Evolutionary conservation across 2,888 invertebrate species (phyloP), one percentile per base, ranked within the genome.

Genomic region (Lasioglossum vierecki): DNA sequence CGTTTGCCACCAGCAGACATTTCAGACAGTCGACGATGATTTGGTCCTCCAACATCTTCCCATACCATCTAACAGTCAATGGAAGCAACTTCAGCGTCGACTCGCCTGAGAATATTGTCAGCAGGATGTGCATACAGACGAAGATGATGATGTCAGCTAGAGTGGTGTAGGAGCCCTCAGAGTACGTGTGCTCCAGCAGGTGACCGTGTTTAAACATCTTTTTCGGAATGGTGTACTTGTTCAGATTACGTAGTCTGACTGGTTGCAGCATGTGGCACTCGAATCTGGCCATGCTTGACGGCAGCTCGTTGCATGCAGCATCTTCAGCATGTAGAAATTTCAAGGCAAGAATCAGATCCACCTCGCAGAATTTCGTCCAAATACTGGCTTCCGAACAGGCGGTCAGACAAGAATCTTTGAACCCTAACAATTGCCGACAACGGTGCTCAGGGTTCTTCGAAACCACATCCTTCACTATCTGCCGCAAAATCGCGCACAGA

Each of bases 291-390:
- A 99, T 94, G 92, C 97, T 97, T n/a, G 95, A 94, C 0, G 98
- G 98, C 79, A 98, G 92, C 78, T 93, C 93, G 18, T 95, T 93
- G 49, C 89, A 74, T 8, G 88, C 85, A 8, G 88, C 41, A 94
- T 81, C 57, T 88, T 90, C 30, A 91, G 88, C 30, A 63, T 89
- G 35, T 96, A 89, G 75, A 96, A 89, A n/a, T 95, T 96, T 96
- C 0, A 97, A 95, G 1, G 97, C 96, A 78, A 95, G 94, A 18
- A 97, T 96, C 70, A 98, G 95, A 93, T 98, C 98, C 5, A 98
- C 96, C 96, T 99, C 99, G 95, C 99, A 99, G 94, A 98, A 98
- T 92, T 97, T 97, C 0, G 99, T 99, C 99, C 98, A 99, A 63
- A 98, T 96, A 13, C 98, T 98, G 13, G 96, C 96, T 95, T 98